Percentiles rank a stretch among this genome's conserved stretches.
phyloP scores from a whole-genome alignment of 2,888 invertebrate species.

The Tachina lurida region DNA sequence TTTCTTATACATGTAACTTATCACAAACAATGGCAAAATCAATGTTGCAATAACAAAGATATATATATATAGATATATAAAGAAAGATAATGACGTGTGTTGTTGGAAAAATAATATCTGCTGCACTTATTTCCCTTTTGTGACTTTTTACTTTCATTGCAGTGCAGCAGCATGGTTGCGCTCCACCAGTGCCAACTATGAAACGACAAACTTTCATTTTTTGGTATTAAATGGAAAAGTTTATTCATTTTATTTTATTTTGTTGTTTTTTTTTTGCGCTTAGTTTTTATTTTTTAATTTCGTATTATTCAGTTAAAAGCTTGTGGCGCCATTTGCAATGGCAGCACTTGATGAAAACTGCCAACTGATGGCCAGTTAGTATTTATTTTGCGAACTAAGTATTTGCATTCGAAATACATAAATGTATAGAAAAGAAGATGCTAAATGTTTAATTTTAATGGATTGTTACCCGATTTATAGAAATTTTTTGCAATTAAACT shows the following conservation, averaged over 20 bases:
- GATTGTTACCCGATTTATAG: neutral
- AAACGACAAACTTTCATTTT: constrained; percentile 60
- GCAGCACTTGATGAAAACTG: constrained; percentile 32
- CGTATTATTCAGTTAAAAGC: constrained; percentile 49
- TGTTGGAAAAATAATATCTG: too few relatives aligned
- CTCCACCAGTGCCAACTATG: neutral
- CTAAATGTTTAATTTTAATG: constrained; percentile 12
- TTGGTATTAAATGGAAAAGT: constrained; percentile 37
- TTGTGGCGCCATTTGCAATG: constrained; percentile 61
- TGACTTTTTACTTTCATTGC: too few relatives aligned
- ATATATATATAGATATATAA: too few relatives aligned
- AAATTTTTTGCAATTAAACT: constrained; percentile 13
- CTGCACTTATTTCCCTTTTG: too few relatives aligned
- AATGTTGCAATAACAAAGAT: too few relatives aligned
- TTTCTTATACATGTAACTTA: too few relatives aligned
- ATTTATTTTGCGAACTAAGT: constrained; percentile 2
- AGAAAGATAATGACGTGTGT: too few relatives aligned
- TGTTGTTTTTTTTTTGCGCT: constrained; percentile 11
- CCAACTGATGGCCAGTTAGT: constrained; percentile 28
- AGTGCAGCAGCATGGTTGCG: too few relatives aligned
- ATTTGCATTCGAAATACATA: constrained; percentile 26
- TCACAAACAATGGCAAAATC: too few relatives aligned
- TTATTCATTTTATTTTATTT: constrained; percentile 5
- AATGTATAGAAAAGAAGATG: neutral
- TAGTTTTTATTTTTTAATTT: constrained; percentile 32